phyloP scores from a whole-genome alignment of 2,797 vertebrate species.

The Acridotheres tristis region DNA sequence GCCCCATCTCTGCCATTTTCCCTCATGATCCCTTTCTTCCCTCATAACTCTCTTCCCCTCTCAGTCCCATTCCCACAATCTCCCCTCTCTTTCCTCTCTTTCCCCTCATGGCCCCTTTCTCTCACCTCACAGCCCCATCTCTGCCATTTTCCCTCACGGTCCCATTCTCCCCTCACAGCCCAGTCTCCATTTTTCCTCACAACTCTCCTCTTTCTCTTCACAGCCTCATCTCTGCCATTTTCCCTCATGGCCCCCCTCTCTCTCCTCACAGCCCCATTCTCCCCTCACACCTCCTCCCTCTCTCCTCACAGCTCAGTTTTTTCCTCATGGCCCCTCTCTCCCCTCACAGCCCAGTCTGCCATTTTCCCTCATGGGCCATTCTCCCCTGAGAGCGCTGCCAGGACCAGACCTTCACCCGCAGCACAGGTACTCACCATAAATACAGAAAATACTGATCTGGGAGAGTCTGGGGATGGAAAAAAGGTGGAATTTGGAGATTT shows the following conservation, averaged over 20 bases:
- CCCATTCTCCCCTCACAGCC: too few relatives aligned
- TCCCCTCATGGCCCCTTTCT: too few relatives aligned
- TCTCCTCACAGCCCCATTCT: neutral
- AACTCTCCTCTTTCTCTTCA: too few relatives aligned
- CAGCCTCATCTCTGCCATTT: neutral
- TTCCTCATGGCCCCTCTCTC: neutral
- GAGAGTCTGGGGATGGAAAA: neutral
- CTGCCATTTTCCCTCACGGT: too few relatives aligned
- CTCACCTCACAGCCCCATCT: neutral
- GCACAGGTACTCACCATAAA: neutral
- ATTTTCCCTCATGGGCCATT: neutral
- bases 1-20: neutral
- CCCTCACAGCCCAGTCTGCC: neutral
- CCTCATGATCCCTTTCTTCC: too few relatives aligned
- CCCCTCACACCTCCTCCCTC: too few relatives aligned
- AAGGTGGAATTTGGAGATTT: neutral
- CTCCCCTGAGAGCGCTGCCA: rapidly evolving
- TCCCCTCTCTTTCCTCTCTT: too few relatives aligned
- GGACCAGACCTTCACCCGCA: rapidly evolving
- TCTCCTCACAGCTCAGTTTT: neutral
- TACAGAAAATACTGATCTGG: neutral
- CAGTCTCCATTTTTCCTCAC: too few relatives aligned
- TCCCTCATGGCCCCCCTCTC: too few relatives aligned
- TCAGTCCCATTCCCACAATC: too few relatives aligned
- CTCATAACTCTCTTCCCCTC: too few relatives aligned